A percentile compares a stretch with the other conserved stretches of the same genome.
phyloP scores from a whole-genome alignment of 2,888 invertebrate species.

The Spodoptera exigua region DNA sequence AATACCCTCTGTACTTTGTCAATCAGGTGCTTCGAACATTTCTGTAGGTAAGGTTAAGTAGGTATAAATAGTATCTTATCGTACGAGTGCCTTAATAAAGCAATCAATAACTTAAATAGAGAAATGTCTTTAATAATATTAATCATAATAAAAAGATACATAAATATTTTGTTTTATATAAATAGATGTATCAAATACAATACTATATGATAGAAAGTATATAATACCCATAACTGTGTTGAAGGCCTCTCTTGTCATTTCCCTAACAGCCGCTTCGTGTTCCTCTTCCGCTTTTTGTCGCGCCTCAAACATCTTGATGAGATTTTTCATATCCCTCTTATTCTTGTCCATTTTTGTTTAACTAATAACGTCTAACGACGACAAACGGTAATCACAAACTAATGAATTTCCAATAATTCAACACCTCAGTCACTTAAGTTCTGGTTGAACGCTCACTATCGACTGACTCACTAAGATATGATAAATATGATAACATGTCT shows the following conservation, averaged over 20 bases:
- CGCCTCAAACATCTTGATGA: slow-evolving; percentile 83
- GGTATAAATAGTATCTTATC: no score
- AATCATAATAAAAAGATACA: no score
- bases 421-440: slow-evolving; percentile 35
- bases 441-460: slow-evolving; percentile 69
- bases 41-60: no score
- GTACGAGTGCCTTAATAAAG: no score
- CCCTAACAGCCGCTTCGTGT: slow-evolving; percentile 64
- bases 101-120: no score
- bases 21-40: no score
- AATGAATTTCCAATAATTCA: slow-evolving; percentile 26
- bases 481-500: slow-evolving; percentile 68
- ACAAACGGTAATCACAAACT: slow-evolving; percentile 29
- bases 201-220: slow-evolving; percentile 2
- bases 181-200: no score
- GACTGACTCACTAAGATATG: slow-evolving; percentile 73
- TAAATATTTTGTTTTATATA: no score
- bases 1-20: no score
- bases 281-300: slow-evolving; percentile 63
- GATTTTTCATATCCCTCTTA: slow-evolving; percentile 72
- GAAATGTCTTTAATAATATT: no score
- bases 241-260: slow-evolving; percentile 61
- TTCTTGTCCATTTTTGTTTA: slow-evolving; percentile 65
- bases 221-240: slow-evolving; percentile 62
- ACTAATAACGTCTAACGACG: slow-evolving; percentile 24